Evolutionary conservation across 2,888 invertebrate species (phyloP).

Genomic region (Plebejus anna): DNA sequence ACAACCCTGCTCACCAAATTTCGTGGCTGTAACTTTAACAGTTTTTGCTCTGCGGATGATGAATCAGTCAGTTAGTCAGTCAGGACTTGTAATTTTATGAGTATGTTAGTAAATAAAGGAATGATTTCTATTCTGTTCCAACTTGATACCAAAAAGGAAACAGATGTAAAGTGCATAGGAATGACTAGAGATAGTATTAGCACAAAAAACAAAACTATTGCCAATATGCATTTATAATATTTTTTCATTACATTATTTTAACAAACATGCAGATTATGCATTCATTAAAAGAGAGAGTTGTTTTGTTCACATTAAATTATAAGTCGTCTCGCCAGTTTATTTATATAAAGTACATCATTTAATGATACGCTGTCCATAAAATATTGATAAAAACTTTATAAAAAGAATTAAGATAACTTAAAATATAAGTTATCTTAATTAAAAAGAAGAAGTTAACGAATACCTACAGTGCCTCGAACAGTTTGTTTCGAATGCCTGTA

Average conservation of each 20-base stretch:
- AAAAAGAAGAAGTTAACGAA: too few relatives aligned
- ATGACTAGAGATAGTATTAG: background rate
- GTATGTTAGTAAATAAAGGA: too few relatives aligned
- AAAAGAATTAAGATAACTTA: background rate
- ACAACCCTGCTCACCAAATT: too few relatives aligned
- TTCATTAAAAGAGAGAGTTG: slow-evolving; percentile 9
- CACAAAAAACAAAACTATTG: background rate
- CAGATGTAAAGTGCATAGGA: background rate
- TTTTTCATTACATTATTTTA: background rate
- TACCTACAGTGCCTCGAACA: too few relatives aligned
- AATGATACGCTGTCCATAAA: background rate
- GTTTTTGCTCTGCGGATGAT: too few relatives aligned
- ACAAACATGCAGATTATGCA: background rate
- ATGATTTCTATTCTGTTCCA: too few relatives aligned
- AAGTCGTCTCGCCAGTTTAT: background rate
- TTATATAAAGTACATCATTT: background rate
- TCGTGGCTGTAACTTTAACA: too few relatives aligned
- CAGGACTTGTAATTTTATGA: too few relatives aligned
- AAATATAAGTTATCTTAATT: background rate
- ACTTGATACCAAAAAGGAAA: too few relatives aligned
- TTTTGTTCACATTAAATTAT: background rate
- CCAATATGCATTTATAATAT: background rate
- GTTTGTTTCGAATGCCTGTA: too few relatives aligned
- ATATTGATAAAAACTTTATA: background rate
- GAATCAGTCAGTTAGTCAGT: too few relatives aligned